Conservation (phyloP, 1,140 invertebrate species). For the Cydia strobilella region DNA sequence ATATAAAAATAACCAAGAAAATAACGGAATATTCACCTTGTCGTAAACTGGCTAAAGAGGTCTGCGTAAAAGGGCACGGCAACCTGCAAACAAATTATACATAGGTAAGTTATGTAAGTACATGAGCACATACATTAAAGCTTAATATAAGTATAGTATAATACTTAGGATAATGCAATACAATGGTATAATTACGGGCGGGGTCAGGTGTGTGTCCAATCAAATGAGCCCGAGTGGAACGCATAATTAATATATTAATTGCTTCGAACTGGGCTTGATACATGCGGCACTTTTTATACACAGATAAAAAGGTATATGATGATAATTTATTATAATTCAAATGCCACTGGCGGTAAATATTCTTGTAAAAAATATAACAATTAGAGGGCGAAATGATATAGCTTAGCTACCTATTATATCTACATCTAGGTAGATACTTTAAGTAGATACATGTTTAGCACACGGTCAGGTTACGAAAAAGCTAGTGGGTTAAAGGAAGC, state of each 20-base stretch:
- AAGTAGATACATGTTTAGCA: no score
- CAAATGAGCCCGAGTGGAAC: conserved; percentile 39
- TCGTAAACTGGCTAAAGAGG: conserved; percentile 79
- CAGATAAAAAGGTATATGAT: neutral
- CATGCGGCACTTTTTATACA: neutral
- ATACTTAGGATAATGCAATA: conserved; percentile 26
- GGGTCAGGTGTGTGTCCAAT: conserved; percentile 42
- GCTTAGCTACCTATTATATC: neutral
- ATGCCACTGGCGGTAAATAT: neutral
- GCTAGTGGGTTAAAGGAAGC: no score
- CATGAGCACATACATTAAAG: neutral
- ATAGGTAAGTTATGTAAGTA: neutral
- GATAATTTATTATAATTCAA: neutral
- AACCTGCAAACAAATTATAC: conserved; percentile 70
- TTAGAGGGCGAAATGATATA: no score
- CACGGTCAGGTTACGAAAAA: no score
- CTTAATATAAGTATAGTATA: neutral
- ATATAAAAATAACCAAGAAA: conserved; percentile 34
- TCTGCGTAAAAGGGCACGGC: conserved; percentile 78
- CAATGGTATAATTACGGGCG: conserved; percentile 36
- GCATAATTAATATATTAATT: conserved; percentile 40
- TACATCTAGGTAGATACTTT: neutral
- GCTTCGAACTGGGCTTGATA: conserved; percentile 14
- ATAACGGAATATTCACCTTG: conserved; percentile 73
- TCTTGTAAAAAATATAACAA: no score